These are phyloP conservation scores for Hippocampus kuda DNA, from an alignment of 2,797 vertebrate species.

Conservation along the genomic window DNA sequence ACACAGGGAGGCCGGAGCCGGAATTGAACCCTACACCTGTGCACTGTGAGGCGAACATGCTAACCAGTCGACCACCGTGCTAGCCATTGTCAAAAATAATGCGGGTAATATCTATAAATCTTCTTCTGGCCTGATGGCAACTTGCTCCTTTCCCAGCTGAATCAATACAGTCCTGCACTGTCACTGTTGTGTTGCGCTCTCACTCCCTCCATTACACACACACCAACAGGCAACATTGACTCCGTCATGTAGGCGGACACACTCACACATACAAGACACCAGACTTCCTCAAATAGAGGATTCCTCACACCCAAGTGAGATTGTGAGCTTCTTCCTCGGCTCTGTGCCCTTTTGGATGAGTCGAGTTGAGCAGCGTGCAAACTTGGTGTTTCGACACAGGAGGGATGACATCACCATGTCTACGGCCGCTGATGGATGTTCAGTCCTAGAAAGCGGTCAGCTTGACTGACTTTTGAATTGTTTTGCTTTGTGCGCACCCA, in stretches of 20 bases:
- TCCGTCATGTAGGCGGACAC: conserved; percentile 45
- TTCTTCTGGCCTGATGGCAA: background rate
- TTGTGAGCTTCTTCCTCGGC: conserved; percentile 34
- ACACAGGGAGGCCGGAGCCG: too few species aligned
- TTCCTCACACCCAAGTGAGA: conserved; percentile 58
- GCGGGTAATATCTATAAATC: background rate
- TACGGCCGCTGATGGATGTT: conserved; percentile 8
- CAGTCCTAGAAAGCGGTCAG: conserved; percentile 1
- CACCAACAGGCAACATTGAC: conserved; percentile 30
- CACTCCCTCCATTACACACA: conserved; percentile 20
- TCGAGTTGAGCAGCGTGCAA: conserved; percentile 13
- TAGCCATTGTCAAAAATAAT: background rate
- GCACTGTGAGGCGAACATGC: too few species aligned
- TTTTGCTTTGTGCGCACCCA: background rate
- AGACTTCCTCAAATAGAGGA: conserved; percentile 54
- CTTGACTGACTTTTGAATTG: background rate
- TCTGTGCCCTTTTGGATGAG: conserved; percentile 35
- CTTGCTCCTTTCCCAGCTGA: conserved; percentile 44
- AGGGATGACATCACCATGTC: conserved; percentile 37
- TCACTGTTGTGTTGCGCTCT: conserved; percentile 41
- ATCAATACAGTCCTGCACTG: conserved; percentile 50
- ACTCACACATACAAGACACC: conserved; percentile 50
- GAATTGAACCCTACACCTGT: too few species aligned
- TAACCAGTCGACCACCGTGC: too few species aligned
- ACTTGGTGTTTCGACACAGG: conserved; percentile 23